Base-by-base conservation (phyloP, 1,140 invertebrate species). In the Neodiprion fabricii region DNA sequence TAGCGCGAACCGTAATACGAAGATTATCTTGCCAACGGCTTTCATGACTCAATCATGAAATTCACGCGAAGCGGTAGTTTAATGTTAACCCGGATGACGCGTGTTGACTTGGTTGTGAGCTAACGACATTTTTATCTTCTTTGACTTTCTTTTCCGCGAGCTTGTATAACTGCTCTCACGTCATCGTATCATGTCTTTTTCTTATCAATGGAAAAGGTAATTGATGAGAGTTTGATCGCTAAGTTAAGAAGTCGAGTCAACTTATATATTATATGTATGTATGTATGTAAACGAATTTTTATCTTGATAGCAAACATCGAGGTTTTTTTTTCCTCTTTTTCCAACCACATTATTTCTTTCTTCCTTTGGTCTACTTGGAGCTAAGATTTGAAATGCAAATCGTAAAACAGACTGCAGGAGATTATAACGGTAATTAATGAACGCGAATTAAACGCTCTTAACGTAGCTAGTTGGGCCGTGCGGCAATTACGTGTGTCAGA, bases 381-480 rank as follows among this genome's bases (percentile, higher is more conserved):
- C 28, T 40, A 40, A 40, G 28, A 61, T 61, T 61, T 14, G 11
- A 17, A 61, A 61, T 61, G 53, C 53, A 61, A 61, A 61, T 61
- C 53, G 53, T 61, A 61, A 61, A 61, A 61, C n/a, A 17, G 53
- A 61, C 28, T 40, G 28, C 28, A 40, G 5, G 28, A 40, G 28
- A 40, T 40, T 40, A 40, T 40, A 5, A 40, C 28, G 28, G 28
- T 40, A 40, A 40, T 40, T 40, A 40, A 40, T 40, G 28, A 40
- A 40, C 53, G 53, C 53, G 53, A 61, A 61, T 61, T 61, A 61
- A 61, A 61, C 53, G 11, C 53, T 61, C 53, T 17, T 61, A 61
- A 61, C 53, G 53, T 61, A 61, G 53, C 53, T 61, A 17, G 53
- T 14, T 61, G 53, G 2, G 28, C 53, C 8, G 53, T 61, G 53